Conservation (phyloP, 2,888 invertebrate genomes). For the Rhingia rostrata region DNA sequence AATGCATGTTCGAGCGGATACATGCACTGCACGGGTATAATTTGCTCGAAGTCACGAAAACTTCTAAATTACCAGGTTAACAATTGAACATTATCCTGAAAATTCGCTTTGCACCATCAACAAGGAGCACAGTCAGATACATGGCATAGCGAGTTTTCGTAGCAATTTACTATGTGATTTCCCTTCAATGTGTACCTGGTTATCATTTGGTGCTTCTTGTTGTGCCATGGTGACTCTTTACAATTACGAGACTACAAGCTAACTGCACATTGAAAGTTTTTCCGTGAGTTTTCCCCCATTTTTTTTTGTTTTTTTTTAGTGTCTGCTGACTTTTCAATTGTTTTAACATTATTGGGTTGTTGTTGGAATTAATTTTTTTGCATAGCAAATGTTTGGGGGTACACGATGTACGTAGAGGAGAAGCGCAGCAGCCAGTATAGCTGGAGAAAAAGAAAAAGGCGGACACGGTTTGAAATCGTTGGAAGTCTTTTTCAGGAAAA, state of each 20-base stretch:
- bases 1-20: neutral
- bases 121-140: slow-evolving; percentile 14
- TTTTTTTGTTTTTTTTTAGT: neutral
- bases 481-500: slow-evolving; percentile 14
- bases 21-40: slow-evolving; percentile 32
- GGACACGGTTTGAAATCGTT: slow-evolving; percentile 13
- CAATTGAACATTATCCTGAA: slow-evolving; percentile 50
- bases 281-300: slow-evolving; percentile 19
- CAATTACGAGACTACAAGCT: slow-evolving; percentile 46
- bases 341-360: slow-evolving; percentile 8
- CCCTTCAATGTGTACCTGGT: slow-evolving; percentile 23
- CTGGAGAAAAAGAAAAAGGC: neutral
- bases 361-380: neutral
- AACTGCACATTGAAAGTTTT: slow-evolving; percentile 39
- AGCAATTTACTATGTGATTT: slow-evolving; percentile 19
- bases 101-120: slow-evolving; percentile 9
- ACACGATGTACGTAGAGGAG: neutral
- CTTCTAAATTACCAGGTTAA: slow-evolving; percentile 64
- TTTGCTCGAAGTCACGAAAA: slow-evolving; percentile 61
- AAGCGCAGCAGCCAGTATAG: no score
- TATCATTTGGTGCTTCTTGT: slow-evolving; percentile 38
- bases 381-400: neutral
- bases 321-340: slow-evolving; percentile 32
- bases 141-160: neutral
- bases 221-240: slow-evolving; percentile 46